These are phyloP conservation scores for Morphnarchus princeps DNA, from an alignment of 2,113 vertebrate genomes.

Conservation along the genomic window DNA sequence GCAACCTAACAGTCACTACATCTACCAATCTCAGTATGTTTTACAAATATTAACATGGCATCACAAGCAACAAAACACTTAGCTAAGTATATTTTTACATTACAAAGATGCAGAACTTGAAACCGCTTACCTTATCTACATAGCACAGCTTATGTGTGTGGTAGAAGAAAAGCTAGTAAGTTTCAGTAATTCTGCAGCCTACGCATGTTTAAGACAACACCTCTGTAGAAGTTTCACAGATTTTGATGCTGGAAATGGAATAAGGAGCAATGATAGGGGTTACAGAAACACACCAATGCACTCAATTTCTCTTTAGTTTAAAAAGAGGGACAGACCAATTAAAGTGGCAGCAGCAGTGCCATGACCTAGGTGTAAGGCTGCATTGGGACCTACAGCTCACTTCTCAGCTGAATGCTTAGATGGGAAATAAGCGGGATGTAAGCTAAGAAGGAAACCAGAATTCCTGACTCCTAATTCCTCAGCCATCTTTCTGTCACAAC, in stretches of 20 bases:
- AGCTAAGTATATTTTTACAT: neutral
- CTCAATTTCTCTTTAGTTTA: neutral
- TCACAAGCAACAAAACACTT: neutral
- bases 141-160: neutral
- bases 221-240: neutral
- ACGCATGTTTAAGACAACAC: neutral
- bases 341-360: neutral
- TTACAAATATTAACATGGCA: neutral
- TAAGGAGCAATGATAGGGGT: neutral
- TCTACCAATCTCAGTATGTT: neutral
- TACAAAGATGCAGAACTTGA: neutral
- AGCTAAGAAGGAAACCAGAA: neutral
- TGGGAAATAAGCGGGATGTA: neutral
- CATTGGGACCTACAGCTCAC: neutral
- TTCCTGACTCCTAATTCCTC: neutral
- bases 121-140: neutral
- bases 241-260: neutral
- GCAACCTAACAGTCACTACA: neutral
- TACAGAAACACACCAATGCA: neutral
- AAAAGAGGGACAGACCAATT: neutral
- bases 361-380: neutral
- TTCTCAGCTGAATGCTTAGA: neutral
- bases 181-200: neutral
- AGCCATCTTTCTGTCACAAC: neutral
- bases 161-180: neutral